Conservation (phyloP, 1,140 invertebrate genomes). For the Drosophila athabasca region DNA sequence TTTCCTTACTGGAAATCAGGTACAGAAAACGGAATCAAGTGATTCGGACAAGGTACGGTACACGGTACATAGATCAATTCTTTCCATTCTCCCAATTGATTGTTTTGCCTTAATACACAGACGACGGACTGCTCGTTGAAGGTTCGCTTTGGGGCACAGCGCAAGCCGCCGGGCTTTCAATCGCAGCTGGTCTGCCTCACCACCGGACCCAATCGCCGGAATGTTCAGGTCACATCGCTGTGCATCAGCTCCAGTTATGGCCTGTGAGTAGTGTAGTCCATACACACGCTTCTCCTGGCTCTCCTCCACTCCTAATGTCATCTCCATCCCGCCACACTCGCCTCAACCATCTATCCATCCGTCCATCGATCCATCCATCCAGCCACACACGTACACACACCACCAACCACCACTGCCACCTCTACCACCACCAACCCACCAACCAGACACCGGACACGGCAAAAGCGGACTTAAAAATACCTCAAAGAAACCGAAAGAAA, state of each 20-base stretch:
- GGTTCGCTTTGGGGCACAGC: constrained; percentile 90
- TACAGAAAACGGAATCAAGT: constrained; percentile 85
- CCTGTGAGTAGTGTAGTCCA: constrained; percentile 89
- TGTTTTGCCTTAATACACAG: neutral
- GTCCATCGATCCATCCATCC: constrained; percentile 17
- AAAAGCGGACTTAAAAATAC: constrained; percentile 44
- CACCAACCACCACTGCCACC: constrained; percentile 26
- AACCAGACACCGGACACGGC: constrained; percentile 45
- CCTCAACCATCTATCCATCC: constrained; percentile 3
- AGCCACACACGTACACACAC: constrained; percentile 58
- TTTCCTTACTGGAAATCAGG: constrained; percentile 87
- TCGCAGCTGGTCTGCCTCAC: constrained; percentile 97
- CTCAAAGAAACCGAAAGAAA: constrained; percentile 20
- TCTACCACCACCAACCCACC: constrained; percentile 31
- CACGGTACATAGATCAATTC: neutral
- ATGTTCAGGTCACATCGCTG: constrained; percentile 93
- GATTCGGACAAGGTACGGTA: constrained; percentile 85
- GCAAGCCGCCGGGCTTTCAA: constrained; percentile 96
- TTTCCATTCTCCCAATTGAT: neutral
- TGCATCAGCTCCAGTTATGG: constrained; percentile 98
- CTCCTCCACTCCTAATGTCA: too few relatives aligned
- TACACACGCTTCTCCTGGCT: neutral
- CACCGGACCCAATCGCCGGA: constrained; percentile 90
- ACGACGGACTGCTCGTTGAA: constrained; percentile 85
- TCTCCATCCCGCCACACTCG: too few relatives aligned